Percentiles rank a stretch among this genome's conserved stretches.
Conservation (phyloP, 2,113 vertebrate genomes). For the Trinectes maculatus region DNA sequence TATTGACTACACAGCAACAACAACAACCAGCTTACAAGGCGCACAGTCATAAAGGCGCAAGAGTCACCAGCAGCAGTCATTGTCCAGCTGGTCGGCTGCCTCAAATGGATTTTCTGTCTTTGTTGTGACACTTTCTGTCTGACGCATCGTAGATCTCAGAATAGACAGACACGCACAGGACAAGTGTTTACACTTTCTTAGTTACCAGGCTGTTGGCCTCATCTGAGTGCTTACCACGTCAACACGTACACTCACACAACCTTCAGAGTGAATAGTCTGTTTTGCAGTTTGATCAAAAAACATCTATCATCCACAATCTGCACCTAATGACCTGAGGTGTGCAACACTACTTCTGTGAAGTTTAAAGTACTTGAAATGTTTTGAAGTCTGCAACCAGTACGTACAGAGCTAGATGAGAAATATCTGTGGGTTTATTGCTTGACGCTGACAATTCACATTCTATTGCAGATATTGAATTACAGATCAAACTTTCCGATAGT, state of each 20-base stretch:
- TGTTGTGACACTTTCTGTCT: background rate
- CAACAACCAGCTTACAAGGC: background rate
- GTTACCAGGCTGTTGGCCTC: too few relatives aligned
- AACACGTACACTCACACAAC: too few relatives aligned
- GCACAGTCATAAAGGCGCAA: background rate
- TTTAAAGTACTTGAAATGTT: too few relatives aligned
- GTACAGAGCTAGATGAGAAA: background rate
- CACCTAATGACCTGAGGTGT: too few relatives aligned
- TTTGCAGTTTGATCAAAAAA: too few relatives aligned
- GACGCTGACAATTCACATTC: background rate
- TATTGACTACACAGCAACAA: background rate
- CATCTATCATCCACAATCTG: background rate
- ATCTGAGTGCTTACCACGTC: too few relatives aligned
- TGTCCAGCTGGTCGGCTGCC: background rate
- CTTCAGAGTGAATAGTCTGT: too few relatives aligned
- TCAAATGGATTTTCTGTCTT: background rate
- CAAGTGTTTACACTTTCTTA: too few relatives aligned
- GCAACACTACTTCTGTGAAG: too few relatives aligned
- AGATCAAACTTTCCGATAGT: background rate
- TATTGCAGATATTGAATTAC: background rate
- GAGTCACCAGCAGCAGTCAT: background rate
- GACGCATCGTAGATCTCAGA: background rate
- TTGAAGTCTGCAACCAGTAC: too few relatives aligned
- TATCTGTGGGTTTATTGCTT: background rate
- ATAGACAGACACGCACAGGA: background rate